Evolutionary conservation across 2,113 vertebrate genomes (phyloP).

Genomic region (Trachemys scripta): DNA sequence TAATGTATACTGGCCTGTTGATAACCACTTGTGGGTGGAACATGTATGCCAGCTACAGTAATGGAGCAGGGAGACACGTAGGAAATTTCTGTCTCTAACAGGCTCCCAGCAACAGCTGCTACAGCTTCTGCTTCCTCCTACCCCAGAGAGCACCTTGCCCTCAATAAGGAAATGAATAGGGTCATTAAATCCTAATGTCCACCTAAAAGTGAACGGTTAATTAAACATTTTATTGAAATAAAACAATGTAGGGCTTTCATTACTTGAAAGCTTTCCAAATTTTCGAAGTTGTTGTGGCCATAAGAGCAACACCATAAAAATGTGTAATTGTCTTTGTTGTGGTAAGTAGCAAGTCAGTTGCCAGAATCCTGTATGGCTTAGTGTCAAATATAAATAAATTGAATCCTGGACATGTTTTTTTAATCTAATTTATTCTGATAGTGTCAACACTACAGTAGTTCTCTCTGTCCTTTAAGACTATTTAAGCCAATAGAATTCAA

Average conservation of each 20-base stretch:
- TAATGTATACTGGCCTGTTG: background rate
- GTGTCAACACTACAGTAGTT: background rate
- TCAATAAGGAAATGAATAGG: background rate
- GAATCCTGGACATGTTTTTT: background rate
- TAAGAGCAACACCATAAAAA: background rate
- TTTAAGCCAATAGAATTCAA: background rate
- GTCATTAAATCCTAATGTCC: background rate
- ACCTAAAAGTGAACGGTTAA: background rate
- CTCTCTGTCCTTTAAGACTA: background rate
- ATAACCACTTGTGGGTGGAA: background rate
- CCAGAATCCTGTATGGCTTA: background rate
- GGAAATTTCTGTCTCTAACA: background rate
- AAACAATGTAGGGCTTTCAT: background rate
- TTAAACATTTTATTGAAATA: background rate
- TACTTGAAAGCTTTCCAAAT: background rate
- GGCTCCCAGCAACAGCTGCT: background rate
- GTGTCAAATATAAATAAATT: background rate
- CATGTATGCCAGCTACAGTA: background rate
- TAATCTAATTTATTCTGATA: fast-evolving
- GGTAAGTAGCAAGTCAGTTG: background rate
- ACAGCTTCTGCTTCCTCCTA: background rate
- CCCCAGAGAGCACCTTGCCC: background rate
- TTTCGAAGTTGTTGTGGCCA: background rate
- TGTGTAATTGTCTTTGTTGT: background rate
- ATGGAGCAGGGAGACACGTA: fast-evolving